A percentile compares a stretch with the other conserved stretches of the same genome.
Evolutionary conservation across 2,888 invertebrate genomes (phyloP).

Genomic region (Dromius quadrimaculatus): DNA sequence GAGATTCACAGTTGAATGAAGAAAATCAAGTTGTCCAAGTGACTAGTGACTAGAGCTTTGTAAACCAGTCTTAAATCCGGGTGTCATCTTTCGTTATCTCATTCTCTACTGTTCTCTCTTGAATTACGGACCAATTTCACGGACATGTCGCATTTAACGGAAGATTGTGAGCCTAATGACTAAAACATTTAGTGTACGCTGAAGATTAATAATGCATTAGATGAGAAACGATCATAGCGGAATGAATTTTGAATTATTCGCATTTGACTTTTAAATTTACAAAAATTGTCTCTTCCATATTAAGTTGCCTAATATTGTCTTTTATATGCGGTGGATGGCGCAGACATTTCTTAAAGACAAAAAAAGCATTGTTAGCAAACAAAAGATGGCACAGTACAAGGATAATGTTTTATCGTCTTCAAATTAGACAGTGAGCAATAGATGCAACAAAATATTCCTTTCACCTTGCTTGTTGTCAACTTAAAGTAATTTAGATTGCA

Average conservation of each 20-base stretch:
- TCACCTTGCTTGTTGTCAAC: no score
- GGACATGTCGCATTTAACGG: slow-evolving; percentile 6
- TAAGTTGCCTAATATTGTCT: slow-evolving; percentile 4
- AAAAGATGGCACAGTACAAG: slow-evolving; percentile 6
- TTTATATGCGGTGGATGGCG: slow-evolving; percentile 4
- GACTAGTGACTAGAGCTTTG: no score
- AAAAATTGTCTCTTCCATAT: background rate
- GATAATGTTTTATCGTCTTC: background rate
- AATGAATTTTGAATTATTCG: slow-evolving; percentile 19
- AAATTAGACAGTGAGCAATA: no score
- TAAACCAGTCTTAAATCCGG: background rate
- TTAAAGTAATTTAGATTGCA: no score
- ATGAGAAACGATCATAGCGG: slow-evolving; percentile 14
- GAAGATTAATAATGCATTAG: slow-evolving; percentile 39
- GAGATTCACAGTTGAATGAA: no score
- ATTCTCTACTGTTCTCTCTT: background rate
- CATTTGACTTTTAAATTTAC: slow-evolving; percentile 14
- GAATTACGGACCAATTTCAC: slow-evolving; percentile 12
- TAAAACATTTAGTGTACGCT: slow-evolving; percentile 11
- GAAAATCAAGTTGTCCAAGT: no score
- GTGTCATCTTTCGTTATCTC: background rate
- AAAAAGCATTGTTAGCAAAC: slow-evolving; percentile 15
- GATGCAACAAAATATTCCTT: no score
- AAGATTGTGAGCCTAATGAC: slow-evolving; percentile 1
- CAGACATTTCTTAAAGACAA: background rate